Evolutionary conservation across 2,797 vertebrate species (phyloP).

Genomic region (Anas capensis): DNA sequence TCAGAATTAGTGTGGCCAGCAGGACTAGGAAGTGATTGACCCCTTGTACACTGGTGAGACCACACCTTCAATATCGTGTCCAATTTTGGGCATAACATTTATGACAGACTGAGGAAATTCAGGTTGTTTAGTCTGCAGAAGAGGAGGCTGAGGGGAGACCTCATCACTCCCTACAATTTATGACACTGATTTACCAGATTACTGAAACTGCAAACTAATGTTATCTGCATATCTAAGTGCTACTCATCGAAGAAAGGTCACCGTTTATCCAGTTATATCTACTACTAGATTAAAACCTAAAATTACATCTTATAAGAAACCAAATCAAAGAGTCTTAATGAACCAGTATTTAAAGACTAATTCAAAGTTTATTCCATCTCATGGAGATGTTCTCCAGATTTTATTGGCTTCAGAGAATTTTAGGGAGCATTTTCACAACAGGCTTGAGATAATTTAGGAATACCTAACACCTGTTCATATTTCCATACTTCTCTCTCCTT

Average conservation of each 20-base stretch:
- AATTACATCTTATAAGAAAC: not conserved
- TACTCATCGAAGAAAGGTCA: not conserved
- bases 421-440: fast-evolving
- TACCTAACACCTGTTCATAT: not conserved
- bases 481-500: not conserved
- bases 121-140: too few species aligned
- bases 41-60: too few species aligned
- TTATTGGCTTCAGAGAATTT: not conserved
- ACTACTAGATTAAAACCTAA: not conserved
- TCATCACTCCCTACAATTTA: not conserved
- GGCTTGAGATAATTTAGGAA: not conserved
- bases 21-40: too few species aligned
- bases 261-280: fast-evolving
- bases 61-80: too few species aligned
- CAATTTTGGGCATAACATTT: too few species aligned
- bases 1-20: too few species aligned
- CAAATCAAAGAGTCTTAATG: not conserved
- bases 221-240: not conserved
- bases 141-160: too few species aligned
- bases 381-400: not conserved
- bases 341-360: not conserved
- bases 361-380: not conserved
- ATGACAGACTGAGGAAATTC: too few species aligned
- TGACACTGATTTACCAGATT: not conserved
- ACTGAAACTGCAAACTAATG: not conserved